phyloP scores from a whole-genome alignment of 2,113 vertebrate species.

The Hemiscyllium ocellatum region DNA sequence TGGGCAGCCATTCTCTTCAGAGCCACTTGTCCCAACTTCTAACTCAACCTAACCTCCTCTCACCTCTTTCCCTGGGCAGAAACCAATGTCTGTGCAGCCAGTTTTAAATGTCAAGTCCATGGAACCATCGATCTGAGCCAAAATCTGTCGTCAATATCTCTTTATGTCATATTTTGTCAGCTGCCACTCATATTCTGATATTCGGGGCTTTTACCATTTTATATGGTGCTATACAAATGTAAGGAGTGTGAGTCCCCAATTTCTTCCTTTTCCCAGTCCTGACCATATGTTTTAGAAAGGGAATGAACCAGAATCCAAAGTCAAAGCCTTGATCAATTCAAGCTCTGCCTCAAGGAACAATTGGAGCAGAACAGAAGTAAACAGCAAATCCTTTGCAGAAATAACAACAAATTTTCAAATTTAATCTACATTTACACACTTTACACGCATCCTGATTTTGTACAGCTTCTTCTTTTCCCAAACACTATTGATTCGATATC shows the following conservation, averaged over 20 bases:
- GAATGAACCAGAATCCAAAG: background rate
- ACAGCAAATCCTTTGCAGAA: background rate
- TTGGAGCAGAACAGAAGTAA: background rate
- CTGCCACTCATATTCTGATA: no score
- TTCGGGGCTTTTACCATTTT: no score
- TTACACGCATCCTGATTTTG: background rate
- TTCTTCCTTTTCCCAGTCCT: background rate
- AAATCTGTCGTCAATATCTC: background rate
- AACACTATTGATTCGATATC: constrained; percentile 31
- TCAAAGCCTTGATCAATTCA: background rate
- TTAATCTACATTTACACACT: background rate
- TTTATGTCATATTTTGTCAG: background rate
- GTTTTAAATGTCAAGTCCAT: no score
- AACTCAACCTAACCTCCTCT: no score
- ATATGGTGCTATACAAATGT: background rate
- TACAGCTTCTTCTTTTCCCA: background rate
- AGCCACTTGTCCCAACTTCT: no score
- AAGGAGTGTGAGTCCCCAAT: background rate
- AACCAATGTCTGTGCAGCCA: no score
- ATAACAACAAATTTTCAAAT: background rate
- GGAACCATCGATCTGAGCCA: no score
- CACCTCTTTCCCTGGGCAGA: no score
- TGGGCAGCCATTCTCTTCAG: no score
- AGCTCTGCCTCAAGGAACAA: background rate
- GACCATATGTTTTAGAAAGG: background rate